Evolutionary conservation across 2,797 vertebrate genomes (phyloP).

Genomic region (Gambelia wislizenii): DNA sequence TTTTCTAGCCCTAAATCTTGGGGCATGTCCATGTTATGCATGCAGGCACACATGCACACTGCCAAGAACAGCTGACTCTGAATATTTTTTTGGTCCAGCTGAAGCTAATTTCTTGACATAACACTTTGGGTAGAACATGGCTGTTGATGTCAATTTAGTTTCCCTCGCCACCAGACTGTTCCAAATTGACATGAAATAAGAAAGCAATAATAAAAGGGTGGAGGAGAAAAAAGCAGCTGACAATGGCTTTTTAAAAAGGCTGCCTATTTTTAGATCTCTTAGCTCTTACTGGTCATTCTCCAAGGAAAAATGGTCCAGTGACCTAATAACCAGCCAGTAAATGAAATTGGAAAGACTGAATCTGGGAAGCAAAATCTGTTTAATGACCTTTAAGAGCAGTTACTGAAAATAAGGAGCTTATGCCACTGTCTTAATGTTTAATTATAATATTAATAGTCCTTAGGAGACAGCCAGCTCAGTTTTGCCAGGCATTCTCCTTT

Average conservation of each 20-base stretch:
- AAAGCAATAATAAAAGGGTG: not conserved
- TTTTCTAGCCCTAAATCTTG: not conserved
- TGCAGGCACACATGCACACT: not conserved
- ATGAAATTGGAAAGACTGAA: slow-evolving; percentile 72
- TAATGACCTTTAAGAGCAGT: slow-evolving; percentile 71
- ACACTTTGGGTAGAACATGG: not conserved
- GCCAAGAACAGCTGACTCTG: not conserved
- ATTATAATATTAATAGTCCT: slow-evolving; percentile 31
- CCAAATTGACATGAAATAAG: not conserved
- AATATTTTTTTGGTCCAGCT: not conserved
- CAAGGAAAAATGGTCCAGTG: slow-evolving; percentile 76
- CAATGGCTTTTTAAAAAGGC: slow-evolving; percentile 51
- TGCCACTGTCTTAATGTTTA: slow-evolving; percentile 20
- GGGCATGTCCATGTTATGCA: not conserved
- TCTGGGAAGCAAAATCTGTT: slow-evolving; percentile 72
- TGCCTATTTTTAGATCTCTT: slow-evolving; percentile 76
- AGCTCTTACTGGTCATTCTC: slow-evolving; percentile 69
- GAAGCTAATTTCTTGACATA: not conserved
- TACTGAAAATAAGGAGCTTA: slow-evolving; percentile 57
- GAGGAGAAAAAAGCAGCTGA: not conserved
- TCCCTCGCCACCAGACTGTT: not conserved
- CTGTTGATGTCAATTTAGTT: not conserved
- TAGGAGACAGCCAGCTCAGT: slow-evolving; percentile 37
- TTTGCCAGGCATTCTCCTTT: slow-evolving; percentile 36
- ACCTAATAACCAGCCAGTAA: slow-evolving; percentile 74